These are phyloP conservation scores for Cottus gobio DNA, from an alignment of 2,113 vertebrate species.

Conservation along the genomic window DNA sequence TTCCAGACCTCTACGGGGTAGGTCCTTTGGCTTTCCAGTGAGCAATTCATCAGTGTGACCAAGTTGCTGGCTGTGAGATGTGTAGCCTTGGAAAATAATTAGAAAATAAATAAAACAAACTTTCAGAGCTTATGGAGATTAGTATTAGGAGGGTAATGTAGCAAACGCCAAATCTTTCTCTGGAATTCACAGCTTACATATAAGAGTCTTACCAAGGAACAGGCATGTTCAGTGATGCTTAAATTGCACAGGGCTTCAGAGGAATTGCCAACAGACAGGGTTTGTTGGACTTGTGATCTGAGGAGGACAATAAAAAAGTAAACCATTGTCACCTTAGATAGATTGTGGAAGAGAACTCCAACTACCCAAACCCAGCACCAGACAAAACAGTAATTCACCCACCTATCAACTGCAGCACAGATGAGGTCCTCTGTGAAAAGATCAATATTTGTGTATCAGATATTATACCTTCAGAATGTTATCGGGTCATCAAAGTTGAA, in stretches of 20 bases:
- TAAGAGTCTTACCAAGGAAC: slow-evolving; percentile 62
- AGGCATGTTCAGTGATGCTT: slow-evolving; percentile 35
- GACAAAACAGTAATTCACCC: not conserved
- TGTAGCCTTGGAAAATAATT: slow-evolving; percentile 21
- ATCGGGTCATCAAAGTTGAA: not conserved
- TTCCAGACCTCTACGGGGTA: no score
- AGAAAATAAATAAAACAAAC: not conserved
- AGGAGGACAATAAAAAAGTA: not conserved
- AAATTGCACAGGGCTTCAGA: not conserved
- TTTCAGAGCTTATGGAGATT: not conserved
- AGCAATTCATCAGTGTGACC: slow-evolving; percentile 57
- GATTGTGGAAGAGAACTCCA: no score
- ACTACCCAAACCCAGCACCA: not conserved
- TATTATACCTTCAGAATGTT: not conserved
- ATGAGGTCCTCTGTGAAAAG: not conserved
- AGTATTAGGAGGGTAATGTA: not conserved
- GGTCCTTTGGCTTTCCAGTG: not conserved
- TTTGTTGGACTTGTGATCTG: not conserved
- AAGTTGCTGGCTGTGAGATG: slow-evolving; percentile 46
- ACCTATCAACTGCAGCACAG: not conserved
- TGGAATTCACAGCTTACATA: no score
- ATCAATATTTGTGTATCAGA: not conserved
- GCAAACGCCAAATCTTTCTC: not conserved
- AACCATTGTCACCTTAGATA: not conserved
- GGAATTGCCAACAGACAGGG: not conserved